Evolutionary conservation across 2,888 invertebrate species (phyloP).

Genomic region (Acrobasis repandana): DNA sequence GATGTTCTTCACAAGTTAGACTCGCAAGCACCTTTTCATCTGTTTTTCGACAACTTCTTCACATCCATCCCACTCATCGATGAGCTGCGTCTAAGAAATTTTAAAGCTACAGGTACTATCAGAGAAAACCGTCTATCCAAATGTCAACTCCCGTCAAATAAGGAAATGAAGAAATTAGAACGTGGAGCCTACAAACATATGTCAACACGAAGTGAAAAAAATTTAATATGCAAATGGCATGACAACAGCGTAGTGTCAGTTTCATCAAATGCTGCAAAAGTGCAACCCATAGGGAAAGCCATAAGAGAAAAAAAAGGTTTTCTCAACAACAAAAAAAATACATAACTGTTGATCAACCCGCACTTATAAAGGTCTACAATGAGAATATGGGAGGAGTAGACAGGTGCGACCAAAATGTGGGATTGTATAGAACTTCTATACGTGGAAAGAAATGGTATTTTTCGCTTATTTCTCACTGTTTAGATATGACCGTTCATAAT

Average conservation of each 20-base stretch:
- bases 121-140: neutral
- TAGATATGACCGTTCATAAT: conserved; percentile 1
- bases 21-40: conserved; percentile 17
- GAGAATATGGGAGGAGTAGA: no score
- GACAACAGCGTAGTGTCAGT: conserved; percentile 26
- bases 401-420: no score
- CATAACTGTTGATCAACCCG: no score
- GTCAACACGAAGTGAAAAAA: conserved; percentile 23
- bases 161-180: conserved; percentile 14
- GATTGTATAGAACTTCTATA: conserved; percentile 17
- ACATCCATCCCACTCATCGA: conserved; percentile 16
- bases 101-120: conserved; percentile 14
- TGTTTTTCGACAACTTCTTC: conserved; percentile 24
- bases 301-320: no score
- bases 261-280: conserved; percentile 1
- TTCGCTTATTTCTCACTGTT: neutral
- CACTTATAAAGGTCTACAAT: no score
- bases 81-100: conserved; percentile 14
- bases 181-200: conserved; percentile 9
- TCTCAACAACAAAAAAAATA: no score
- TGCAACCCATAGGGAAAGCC: no score
- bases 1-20: conserved; percentile 20
- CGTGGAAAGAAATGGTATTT: conserved; percentile 22
- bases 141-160: neutral
- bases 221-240: conserved; percentile 25